Evolutionary conservation across 2,888 invertebrate genomes (phyloP), one percentile per base, ranked within the genome.

Genomic region (Mechanitis messenoides): DNA sequence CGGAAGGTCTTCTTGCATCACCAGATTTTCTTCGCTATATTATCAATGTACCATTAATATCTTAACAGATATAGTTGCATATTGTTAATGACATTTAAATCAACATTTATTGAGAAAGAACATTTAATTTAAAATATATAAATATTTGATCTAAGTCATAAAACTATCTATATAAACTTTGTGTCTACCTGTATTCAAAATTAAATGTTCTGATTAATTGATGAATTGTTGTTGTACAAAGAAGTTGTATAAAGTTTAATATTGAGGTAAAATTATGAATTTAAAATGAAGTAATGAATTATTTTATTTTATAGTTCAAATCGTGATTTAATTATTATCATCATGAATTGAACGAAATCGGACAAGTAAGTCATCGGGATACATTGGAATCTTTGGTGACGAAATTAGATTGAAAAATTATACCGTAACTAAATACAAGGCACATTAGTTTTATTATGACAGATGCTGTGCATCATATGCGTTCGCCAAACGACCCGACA

Each of bases 1-100:
- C 92, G 79, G 97, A 97, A 62, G 97, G 96, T 74, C 97, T 92
- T 77, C 98, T 93, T 70, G 96, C 93, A 90, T 98, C 97, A 73
- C 96, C 93, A 74, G 97, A 97, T 76, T 97, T 96, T 81, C 98
- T 93, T 82, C 97, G 93, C 90, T 90, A 85, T 64, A 85, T 76
- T 70, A 80, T 74, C 69, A 78, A 69, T 55, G 61, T 11, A 61
- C 50, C 33, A 62, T 66, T 64, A 66, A 54, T 56, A 64, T 58
- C 45, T 42, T 12, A 54, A 46, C 47, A 33, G 12, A 60, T 28
- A 33, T 33, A 38, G 7, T 33, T 12, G 12, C 42, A 33, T 12
- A 45, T 50, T 65, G 81, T 85, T 85, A 85, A 80, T 84, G 75
- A 84, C 81, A 69, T 68, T 69, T 56, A 77, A 77, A 77, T 69